Evolutionary conservation across 2,797 vertebrate genomes (phyloP).

Genomic region (Halcyon chelicuti): DNA sequence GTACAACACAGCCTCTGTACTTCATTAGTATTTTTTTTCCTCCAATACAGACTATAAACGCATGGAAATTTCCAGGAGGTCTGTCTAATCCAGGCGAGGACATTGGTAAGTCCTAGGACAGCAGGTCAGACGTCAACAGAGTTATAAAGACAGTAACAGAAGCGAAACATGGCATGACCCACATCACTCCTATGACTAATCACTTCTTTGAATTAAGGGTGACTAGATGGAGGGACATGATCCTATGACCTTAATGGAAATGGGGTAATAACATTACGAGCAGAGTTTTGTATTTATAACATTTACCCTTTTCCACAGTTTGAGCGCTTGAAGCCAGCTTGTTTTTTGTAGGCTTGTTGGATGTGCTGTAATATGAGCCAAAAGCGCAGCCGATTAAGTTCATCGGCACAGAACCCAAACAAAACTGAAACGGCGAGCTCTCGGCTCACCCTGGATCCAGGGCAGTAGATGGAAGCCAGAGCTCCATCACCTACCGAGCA

Average conservation of each 20-base stretch:
- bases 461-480: neutral
- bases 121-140: neutral
- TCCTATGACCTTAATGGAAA: neutral
- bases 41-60: constrained; percentile 83
- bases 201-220: neutral
- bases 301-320: neutral
- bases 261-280: neutral
- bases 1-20: neutral
- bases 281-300: neutral
- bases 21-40: constrained; percentile 19
- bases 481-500: neutral
- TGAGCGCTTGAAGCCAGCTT: neutral
- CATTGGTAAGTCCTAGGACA: constrained; percentile 85
- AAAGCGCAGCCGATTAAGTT: neutral
- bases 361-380: neutral
- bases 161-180: neutral
- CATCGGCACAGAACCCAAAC: neutral
- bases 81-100: constrained; percentile 93
- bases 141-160: neutral
- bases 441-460: neutral
- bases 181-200: neutral
- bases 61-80: constrained; percentile 97
- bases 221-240: neutral
- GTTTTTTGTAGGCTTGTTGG: neutral
- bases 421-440: neutral